Percentiles rank a stretch among this genome's conserved stretches.
Conservation (phyloP, 2,797 vertebrate species). For the Sebastes nivosus region DNA sequence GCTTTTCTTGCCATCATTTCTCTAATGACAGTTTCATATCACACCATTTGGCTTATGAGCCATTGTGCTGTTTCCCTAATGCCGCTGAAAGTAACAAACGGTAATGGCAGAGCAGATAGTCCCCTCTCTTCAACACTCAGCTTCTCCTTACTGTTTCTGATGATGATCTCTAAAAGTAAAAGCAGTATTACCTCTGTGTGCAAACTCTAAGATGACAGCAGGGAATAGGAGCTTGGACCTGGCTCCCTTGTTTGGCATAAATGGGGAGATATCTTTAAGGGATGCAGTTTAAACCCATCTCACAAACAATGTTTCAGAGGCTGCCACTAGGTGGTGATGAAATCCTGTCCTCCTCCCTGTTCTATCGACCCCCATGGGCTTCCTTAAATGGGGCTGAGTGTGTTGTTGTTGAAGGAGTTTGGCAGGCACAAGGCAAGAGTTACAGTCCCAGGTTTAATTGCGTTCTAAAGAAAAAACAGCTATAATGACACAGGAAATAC, state of each 20-base stretch:
- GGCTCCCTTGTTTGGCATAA: constrained; percentile 14
- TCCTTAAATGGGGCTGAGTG: constrained; percentile 50
- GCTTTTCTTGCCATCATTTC: constrained; percentile 57
- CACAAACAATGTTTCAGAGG: not conserved
- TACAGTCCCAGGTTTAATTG: constrained; percentile 73
- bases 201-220: constrained; percentile 20
- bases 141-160: constrained; percentile 26
- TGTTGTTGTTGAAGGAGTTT: constrained; percentile 62
- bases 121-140: constrained; percentile 25
- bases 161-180: constrained; percentile 35
- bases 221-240: not conserved
- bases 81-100: constrained; percentile 50
- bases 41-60: constrained; percentile 74
- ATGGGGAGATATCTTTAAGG: constrained; percentile 5
- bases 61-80: constrained; percentile 62
- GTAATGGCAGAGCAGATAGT: constrained; percentile 30
- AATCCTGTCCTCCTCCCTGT: constrained; percentile 57
- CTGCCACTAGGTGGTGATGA: constrained; percentile 82
- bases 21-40: constrained; percentile 68
- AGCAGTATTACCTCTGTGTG: constrained; percentile 13
- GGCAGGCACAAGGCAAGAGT: constrained; percentile 56
- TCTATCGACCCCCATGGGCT: constrained; percentile 31
- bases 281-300: not conserved
- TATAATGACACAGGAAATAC: constrained; percentile 62
- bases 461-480: constrained; percentile 57